A percentile compares a stretch with the other conserved stretches of the same genome.
Conservation (phyloP, 2,113 vertebrate genomes). For the Cercocebus atys region DNA sequence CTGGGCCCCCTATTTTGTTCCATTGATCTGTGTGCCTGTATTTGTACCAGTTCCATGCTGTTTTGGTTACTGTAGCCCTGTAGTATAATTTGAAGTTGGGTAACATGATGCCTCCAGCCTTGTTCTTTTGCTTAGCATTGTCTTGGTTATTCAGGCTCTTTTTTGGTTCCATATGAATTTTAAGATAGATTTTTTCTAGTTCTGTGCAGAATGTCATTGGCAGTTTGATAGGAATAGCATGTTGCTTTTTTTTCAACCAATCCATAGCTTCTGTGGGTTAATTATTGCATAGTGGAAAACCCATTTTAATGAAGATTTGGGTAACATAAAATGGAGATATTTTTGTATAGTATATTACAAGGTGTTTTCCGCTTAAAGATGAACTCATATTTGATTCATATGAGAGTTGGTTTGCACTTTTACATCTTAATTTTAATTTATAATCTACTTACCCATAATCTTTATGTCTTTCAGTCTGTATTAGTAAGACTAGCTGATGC, state of each 20-base stretch:
- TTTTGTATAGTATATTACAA: not conserved
- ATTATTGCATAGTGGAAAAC: not conserved
- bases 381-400: not conserved
- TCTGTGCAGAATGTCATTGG: too few relatives aligned
- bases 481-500: not conserved
- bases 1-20: too few relatives aligned
- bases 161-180: too few relatives aligned
- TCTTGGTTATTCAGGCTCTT: too few relatives aligned
- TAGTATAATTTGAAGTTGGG: too few relatives aligned
- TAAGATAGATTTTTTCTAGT: too few relatives aligned
- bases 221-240: too few relatives aligned
- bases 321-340: not conserved
- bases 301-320: not conserved
- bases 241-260: not conserved
- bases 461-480: not conserved
- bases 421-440: not conserved
- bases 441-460: not conserved
- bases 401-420: not conserved
- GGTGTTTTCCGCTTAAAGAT: not conserved
- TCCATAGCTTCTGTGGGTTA: not conserved
- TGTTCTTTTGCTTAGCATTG: too few relatives aligned
- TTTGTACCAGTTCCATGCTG: too few relatives aligned
- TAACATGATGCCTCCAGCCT: too few relatives aligned
- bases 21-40: too few relatives aligned
- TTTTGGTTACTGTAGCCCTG: too few relatives aligned